Conservation (phyloP, 37 sponge, comb jelly and placozoan genomes). For the Lycopodina hypogea region DNA sequence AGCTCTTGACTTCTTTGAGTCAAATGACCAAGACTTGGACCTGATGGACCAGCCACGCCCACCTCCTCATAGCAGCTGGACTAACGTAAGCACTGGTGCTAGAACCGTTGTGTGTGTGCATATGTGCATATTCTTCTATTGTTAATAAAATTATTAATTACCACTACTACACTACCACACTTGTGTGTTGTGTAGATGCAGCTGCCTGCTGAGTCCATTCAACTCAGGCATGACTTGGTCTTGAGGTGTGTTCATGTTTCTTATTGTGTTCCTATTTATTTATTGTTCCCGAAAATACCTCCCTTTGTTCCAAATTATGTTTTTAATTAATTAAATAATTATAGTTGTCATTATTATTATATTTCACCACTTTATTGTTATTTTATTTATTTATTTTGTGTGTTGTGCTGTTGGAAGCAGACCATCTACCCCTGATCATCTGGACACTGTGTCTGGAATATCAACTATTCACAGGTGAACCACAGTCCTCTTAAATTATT, state of each 20-base stretch:
- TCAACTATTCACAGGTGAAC: slow-evolving; percentile 40
- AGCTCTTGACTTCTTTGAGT: slow-evolving; percentile 62
- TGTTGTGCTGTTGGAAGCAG: not conserved
- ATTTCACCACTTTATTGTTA: not conserved
- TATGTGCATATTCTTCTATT: not conserved
- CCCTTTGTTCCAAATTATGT: too few relatives aligned
- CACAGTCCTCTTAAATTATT: not conserved
- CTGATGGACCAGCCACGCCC: not conserved
- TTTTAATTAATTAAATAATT: too few relatives aligned
- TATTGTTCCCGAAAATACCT: too few relatives aligned
- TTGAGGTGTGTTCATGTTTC: slow-evolving; percentile 1
- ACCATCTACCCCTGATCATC: slow-evolving; percentile 42
- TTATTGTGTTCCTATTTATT: not conserved
- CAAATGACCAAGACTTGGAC: slow-evolving; percentile 36
- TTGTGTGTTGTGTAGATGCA: not conserved
- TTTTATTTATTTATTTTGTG: not conserved
- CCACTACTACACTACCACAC: slow-evolving; percentile 22
- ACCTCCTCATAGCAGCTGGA: slow-evolving; percentile 3
- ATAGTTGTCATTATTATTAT: too few relatives aligned
- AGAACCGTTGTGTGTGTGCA: not conserved
- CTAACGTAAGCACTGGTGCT: not conserved
- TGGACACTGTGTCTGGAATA: slow-evolving; percentile 19
- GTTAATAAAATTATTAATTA: not conserved
- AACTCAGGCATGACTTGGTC: slow-evolving; percentile 47
- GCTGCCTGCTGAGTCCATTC: slow-evolving; percentile 66